Evolutionary conservation across 2,113 vertebrate genomes (phyloP).

Genomic region (Ceyx cyanopectus): DNA sequence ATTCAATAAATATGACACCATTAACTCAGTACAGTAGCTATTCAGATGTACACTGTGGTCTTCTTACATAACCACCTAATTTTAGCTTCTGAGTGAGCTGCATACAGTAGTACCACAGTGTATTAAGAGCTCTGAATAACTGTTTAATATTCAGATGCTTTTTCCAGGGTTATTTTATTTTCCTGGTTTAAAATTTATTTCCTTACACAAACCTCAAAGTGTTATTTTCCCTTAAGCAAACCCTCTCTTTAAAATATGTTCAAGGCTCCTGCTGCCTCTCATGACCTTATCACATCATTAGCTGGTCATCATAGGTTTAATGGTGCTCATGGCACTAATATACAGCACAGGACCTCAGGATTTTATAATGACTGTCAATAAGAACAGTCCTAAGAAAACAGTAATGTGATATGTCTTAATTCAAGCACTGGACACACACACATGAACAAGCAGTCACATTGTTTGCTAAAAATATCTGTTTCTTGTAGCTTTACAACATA

Average conservation of each 20-base stretch:
- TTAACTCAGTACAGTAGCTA: conserved; percentile 76
- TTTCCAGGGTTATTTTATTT: conserved; percentile 50
- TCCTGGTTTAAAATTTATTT: conserved; percentile 26
- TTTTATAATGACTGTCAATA: neutral
- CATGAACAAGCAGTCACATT: neutral
- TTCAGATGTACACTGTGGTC: conserved; percentile 66
- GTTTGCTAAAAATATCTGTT: neutral
- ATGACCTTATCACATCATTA: neutral
- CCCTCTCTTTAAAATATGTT: neutral
- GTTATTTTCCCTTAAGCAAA: neutral
- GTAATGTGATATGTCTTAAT: neutral
- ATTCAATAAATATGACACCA: conserved; percentile 79
- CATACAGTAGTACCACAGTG: conserved; percentile 68
- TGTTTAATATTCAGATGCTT: conserved; percentile 22
- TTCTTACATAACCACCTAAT: conserved; percentile 77
- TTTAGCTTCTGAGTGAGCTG: conserved; percentile 71
- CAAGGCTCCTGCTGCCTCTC: neutral
- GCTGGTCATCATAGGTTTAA: neutral
- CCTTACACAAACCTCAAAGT: neutral
- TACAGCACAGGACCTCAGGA: neutral
- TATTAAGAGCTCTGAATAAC: conserved; percentile 36
- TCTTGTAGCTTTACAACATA: neutral
- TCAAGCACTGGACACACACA: neutral
- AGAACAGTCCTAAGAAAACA: neutral
- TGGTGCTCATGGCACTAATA: neutral